These are phyloP conservation scores for Eurytoma californica DNA, from an alignment of 2,888 invertebrate species.

Conservation along the genomic window DNA sequence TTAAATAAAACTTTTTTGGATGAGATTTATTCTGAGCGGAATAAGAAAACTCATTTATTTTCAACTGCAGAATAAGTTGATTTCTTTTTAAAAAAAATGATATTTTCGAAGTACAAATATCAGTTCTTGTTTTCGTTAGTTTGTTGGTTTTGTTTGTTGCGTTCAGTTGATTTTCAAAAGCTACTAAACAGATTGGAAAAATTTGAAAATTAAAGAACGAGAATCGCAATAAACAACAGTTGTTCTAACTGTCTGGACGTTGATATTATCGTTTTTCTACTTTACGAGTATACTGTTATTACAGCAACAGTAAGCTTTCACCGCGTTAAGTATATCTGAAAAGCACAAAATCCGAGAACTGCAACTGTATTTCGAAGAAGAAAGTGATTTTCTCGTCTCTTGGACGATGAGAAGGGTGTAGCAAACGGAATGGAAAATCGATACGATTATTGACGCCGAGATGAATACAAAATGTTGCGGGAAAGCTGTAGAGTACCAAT, in stretches of 20 bases:
- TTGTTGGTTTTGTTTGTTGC: slow-evolving; percentile 39
- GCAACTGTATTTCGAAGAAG: too few relatives aligned
- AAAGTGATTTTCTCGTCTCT: too few relatives aligned
- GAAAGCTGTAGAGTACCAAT: slow-evolving; percentile 24
- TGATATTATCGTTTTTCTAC: slow-evolving; percentile 34
- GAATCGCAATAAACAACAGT: slow-evolving; percentile 2
- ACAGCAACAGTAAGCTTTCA: not conserved
- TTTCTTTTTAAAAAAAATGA: slow-evolving; percentile 1
- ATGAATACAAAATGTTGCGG: slow-evolving; percentile 38
- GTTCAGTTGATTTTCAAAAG: slow-evolving; percentile 38
- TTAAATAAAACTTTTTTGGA: too few relatives aligned
- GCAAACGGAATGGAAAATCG: slow-evolving; percentile 10
- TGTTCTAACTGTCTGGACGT: slow-evolving; percentile 18
- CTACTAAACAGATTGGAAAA: slow-evolving; percentile 30
- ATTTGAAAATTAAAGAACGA: not conserved
- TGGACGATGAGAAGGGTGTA: too few relatives aligned
- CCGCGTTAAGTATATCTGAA: not conserved
- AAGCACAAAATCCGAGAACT: too few relatives aligned
- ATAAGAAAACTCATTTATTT: not conserved
- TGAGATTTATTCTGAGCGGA: not conserved
- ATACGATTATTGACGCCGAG: slow-evolving; percentile 16
- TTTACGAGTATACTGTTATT: slow-evolving; percentile 13
- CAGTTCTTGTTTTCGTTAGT: slow-evolving; percentile 48
- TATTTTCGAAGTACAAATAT: slow-evolving; percentile 16
- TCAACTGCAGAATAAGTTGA: not conserved